Percentiles rank a stretch among this genome's conserved stretches.
phyloP scores from a whole-genome alignment of 2,888 invertebrate species.

The Zaprionus obscuricornis region DNA sequence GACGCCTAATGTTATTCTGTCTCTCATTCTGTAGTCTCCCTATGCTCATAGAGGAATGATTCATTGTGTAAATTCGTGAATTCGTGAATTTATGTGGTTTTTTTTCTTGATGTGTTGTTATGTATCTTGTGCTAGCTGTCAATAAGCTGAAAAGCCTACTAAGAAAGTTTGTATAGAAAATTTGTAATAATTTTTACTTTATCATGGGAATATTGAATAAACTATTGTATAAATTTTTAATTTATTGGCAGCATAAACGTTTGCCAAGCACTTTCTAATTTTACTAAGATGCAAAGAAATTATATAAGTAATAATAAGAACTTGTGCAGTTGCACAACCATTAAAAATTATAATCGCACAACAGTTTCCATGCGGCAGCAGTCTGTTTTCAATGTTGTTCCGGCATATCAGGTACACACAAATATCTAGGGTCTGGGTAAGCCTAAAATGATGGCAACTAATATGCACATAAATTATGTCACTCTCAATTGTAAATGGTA shows the following conservation, averaged over 20 bases:
- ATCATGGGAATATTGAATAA: no score
- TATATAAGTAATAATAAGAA: neutral
- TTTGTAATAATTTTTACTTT: no score
- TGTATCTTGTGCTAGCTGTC: no score
- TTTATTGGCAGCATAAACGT: no score
- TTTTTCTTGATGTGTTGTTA: neutral
- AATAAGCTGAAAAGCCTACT: no score
- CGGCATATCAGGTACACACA: slow-evolving; percentile 22
- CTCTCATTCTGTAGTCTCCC: no score
- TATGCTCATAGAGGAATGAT: neutral
- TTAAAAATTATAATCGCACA: neutral
- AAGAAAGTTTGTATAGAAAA: no score
- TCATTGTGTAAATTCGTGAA: slow-evolving; percentile 3
- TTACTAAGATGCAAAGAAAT: no score
- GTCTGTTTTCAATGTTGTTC: slow-evolving; percentile 35
- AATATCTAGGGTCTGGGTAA: neutral
- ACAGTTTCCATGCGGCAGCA: slow-evolving; percentile 38
- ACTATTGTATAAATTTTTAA: no score
- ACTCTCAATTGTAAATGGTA: slow-evolving; percentile 58
- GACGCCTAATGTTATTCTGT: neutral
- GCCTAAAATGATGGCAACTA: slow-evolving; percentile 27
- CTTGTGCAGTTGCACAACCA: neutral
- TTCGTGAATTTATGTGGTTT: neutral
- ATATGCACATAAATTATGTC: slow-evolving; percentile 62
- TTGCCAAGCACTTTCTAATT: no score